These are phyloP conservation scores for Pachycephus smyrnensis DNA, from an alignment of 2,888 invertebrate genomes.

Conservation along the genomic window DNA sequence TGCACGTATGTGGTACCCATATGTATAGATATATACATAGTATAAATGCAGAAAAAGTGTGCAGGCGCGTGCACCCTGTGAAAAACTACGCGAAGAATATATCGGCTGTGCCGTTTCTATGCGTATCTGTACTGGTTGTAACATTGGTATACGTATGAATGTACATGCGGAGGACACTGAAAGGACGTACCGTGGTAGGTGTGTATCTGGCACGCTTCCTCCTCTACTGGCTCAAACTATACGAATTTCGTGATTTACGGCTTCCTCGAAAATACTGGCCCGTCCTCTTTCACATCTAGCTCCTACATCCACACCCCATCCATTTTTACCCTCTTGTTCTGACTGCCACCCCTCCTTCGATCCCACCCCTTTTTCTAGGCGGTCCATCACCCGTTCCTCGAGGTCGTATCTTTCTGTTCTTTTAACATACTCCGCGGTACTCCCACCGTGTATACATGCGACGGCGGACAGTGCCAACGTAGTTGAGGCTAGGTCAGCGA, in stretches of 20 bases:
- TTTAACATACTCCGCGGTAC: neutral
- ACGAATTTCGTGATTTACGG: neutral
- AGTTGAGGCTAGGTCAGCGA: neutral
- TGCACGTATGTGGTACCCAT: no score
- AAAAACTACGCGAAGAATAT: neutral
- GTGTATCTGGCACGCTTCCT: neutral
- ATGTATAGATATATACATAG: neutral
- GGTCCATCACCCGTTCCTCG: neutral
- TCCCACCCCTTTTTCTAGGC: constrained; percentile 4
- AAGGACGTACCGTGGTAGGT: neutral
- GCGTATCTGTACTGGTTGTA: neutral
- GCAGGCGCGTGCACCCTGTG: no score
- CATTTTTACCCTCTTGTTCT: neutral
- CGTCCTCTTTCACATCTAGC: neutral
- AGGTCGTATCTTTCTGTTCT: neutral
- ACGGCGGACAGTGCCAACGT: neutral
- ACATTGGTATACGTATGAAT: neutral
- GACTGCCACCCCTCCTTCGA: neutral
- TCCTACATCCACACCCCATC: neutral
- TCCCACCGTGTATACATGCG: neutral
- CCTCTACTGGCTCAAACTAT: neutral
- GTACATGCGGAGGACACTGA: neutral
- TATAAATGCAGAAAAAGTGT: neutral
- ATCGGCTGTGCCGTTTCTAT: no score
- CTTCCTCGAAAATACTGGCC: neutral